Base-by-base conservation (phyloP, 2,797 vertebrate genomes). In the Phylloscopus collybita region DNA sequence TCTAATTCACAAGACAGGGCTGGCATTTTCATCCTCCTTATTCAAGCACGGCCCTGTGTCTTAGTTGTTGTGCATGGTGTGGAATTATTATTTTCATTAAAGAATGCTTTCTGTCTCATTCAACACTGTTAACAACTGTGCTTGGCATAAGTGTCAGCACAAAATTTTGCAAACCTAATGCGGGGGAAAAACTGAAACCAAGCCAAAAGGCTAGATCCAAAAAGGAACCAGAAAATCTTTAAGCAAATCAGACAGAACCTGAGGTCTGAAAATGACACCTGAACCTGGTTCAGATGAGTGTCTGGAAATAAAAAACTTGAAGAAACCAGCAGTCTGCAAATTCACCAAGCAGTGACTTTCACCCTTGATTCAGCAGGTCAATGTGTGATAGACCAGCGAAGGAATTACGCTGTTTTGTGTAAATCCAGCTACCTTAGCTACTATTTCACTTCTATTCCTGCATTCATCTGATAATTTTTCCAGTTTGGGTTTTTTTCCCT, bases 11-110 rank as follows among this genome's bases (percentile, higher is more conserved):
- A 76, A 72, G 42, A 34, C 19, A 62, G 11, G 23, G 32, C 18
- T 78, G 75, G 72, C 60, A 65, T 81, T 75, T 93, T 66, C 23
- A 36, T 62, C n/a, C 9, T 93, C 32, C 22, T 64, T 73, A 47
- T 91, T 90, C 57, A 51, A 47, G 15, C 71, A 72, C 29, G 56
- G 36, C 20, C 45, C 57, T 42, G 16, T 51, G n/a, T 57, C 67
- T 93, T 86, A 70, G 32, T 42, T 27, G 6, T 42, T 60, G 49
- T 25, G 56, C 50, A 20, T 13, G 30, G 30, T 30, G 16, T 78
- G 25, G 40, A 88, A 90, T 81, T 61, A 69, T 32, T 91, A 60
- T 88, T 80, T 91, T 87, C n/a, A 25, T 73, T 93, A 75, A 61
- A 85, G 36, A 66, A 71, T 36, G 20, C 10, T 85, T 95, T 76